These are phyloP conservation scores for Rhynchomys soricoides DNA, from an alignment of 2,113 vertebrate genomes.

Conservation along the genomic window DNA sequence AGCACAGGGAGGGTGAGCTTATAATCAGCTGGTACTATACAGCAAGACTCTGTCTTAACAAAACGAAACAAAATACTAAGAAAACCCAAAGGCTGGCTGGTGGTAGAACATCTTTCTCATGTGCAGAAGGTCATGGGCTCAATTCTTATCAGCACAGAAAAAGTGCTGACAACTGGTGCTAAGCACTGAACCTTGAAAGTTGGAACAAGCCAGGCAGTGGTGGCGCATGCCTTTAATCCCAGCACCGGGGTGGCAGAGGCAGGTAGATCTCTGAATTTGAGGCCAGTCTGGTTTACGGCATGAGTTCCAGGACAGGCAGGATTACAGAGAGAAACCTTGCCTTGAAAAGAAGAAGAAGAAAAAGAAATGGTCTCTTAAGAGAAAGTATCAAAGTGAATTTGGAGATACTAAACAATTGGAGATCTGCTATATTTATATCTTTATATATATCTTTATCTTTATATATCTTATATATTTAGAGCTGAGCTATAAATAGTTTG, in stretches of 20 bases:
- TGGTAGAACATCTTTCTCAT: background rate
- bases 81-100: background rate
- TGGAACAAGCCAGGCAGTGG: background rate
- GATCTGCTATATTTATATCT: no score
- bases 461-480: no score
- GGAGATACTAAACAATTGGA: background rate
- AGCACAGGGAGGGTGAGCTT: background rate
- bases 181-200: background rate
- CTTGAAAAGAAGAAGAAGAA: background rate
- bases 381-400: background rate
- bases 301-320: no score
- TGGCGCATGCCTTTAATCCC: no score
- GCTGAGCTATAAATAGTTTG: background rate
- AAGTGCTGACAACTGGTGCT: background rate
- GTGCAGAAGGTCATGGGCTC: no score
- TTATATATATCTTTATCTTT: no score
- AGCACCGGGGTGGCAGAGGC: no score
- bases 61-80: background rate
- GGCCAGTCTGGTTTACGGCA: no score
- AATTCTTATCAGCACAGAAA: background rate
- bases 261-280: no score
- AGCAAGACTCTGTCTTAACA: background rate
- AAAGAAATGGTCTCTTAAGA: background rate
- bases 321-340: no score
- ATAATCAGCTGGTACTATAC: background rate